A percentile compares a stretch with the other conserved stretches of the same genome.
phyloP scores from a whole-genome alignment of 2,888 invertebrate species.

The Pycnomerus fuliginosus region DNA sequence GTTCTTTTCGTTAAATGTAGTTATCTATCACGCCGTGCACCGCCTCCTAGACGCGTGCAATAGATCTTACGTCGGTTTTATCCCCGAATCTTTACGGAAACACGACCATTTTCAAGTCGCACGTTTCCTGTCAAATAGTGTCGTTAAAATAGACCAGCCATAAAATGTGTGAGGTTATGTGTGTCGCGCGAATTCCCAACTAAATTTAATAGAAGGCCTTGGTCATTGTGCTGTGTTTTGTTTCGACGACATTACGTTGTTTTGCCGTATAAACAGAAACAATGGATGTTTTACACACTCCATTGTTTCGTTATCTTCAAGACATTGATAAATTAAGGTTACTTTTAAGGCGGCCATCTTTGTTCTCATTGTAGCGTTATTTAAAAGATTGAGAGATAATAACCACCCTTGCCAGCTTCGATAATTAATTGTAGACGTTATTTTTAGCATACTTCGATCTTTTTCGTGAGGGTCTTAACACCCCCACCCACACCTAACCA shows the following conservation, averaged over 20 bases:
- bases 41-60: conserved; percentile 36
- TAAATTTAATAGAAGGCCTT: conserved; percentile 47
- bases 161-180: conserved; percentile 36
- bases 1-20: conserved; percentile 45
- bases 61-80: conserved; percentile 32
- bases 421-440: too few species aligned
- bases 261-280: conserved; percentile 52
- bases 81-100: too few species aligned
- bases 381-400: too few species aligned
- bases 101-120: too few species aligned
- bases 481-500: conserved; percentile 1
- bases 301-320: conserved; percentile 56
- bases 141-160: too few species aligned
- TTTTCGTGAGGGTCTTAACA: too few species aligned
- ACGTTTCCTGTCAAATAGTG: too few species aligned
- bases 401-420: too few species aligned
- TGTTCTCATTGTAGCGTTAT: conserved; percentile 47
- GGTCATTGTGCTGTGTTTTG: conserved; percentile 51
- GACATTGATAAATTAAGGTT: conserved; percentile 56
- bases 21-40: conserved; percentile 47
- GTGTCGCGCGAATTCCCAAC: conserved; percentile 39
- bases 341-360: conserved; percentile 54
- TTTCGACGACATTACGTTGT: conserved; percentile 50
- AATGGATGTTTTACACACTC: conserved; percentile 55
- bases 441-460: too few species aligned